Conservation (phyloP, 2,888 invertebrate genomes). For the Invenusta paracnida region DNA sequence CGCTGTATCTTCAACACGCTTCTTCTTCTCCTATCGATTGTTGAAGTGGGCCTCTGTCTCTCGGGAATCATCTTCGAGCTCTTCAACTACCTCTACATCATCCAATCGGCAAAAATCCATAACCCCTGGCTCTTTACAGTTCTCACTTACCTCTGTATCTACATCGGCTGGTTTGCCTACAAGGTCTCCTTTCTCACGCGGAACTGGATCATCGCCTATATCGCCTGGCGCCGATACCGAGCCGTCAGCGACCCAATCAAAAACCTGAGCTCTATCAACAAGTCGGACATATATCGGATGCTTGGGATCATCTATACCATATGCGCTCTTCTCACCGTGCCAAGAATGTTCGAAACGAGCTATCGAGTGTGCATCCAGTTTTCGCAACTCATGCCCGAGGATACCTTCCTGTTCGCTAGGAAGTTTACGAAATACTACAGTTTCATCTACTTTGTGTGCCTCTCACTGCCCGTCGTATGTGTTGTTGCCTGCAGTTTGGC, state of each 20-base stretch:
- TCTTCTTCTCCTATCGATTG: slow-evolving; percentile 1
- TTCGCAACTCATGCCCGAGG: too few relatives aligned
- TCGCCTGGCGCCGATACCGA: slow-evolving; percentile 27
- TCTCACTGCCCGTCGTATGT: background rate
- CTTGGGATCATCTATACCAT: background rate
- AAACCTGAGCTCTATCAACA: background rate
- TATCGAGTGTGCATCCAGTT: too few relatives aligned
- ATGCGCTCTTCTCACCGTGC: background rate
- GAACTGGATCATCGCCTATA: slow-evolving; percentile 12
- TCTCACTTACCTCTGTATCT: background rate
- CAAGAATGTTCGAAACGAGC: slow-evolving; percentile 34
- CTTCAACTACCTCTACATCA: background rate
- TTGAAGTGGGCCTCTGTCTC: slow-evolving; percentile 4
- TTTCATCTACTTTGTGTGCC: background rate
- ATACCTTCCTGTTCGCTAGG: too few relatives aligned
- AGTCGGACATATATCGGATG: background rate
- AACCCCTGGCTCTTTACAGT: too few relatives aligned
- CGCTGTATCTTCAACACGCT: background rate
- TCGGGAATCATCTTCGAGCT: slow-evolving; percentile 24
- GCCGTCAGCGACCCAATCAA: slow-evolving; percentile 14
- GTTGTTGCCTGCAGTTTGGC: slow-evolving; percentile 7
- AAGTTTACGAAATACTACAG: background rate
- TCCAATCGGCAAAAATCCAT: slow-evolving; percentile 24
- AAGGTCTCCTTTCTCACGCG: background rate
- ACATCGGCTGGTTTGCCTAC: background rate